Conservation (phyloP, 2,113 vertebrate species). For the Chaetorhynchus papuensis region DNA sequence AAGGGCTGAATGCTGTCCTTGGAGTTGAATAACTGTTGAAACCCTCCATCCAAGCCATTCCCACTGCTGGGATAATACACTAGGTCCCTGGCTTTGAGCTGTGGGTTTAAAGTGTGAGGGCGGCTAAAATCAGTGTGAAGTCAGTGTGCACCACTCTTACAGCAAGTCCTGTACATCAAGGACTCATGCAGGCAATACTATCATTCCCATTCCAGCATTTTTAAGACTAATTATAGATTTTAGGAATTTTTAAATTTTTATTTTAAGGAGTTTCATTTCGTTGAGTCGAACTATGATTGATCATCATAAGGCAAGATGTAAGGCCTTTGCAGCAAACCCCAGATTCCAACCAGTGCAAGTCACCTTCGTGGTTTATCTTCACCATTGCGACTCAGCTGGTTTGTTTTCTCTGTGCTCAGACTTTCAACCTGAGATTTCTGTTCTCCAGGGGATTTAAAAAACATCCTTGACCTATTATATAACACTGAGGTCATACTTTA, state of each 20-base stretch:
- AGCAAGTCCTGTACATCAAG: not conserved
- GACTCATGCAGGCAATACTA: not conserved
- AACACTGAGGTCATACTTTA: not conserved
- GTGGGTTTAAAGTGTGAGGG: not conserved
- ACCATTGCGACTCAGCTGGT: not conserved
- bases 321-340: not conserved
- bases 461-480: not conserved
- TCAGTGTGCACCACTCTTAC: not conserved
- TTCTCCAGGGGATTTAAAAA: not conserved
- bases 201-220: not conserved
- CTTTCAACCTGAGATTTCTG: not conserved
- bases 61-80: not conserved
- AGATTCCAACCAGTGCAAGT: not conserved
- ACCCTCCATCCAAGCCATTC: not conserved
- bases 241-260: not conserved
- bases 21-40: slow-evolving; percentile 1
- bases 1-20: not conserved
- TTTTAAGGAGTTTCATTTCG: not conserved
- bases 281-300: not conserved
- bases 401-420: not conserved
- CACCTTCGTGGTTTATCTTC: not conserved
- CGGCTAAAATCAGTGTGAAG: not conserved
- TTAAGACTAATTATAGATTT: not conserved
- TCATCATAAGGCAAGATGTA: not conserved
- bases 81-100: not conserved